phyloP scores from a whole-genome alignment of 2,888 invertebrate species.

The Anticlea derivata region DNA sequence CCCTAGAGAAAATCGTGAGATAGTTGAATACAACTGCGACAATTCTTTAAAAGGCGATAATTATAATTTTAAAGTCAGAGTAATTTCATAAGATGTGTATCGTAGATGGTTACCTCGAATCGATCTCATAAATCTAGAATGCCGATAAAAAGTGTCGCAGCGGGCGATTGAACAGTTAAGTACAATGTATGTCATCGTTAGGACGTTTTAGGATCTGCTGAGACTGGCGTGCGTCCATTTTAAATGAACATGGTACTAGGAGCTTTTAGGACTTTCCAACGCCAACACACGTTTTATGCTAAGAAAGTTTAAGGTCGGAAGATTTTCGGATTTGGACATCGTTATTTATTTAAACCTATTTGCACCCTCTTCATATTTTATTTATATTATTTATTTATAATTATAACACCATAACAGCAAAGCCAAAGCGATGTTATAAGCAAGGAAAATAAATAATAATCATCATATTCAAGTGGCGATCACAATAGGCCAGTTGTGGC shows the following conservation, averaged over 20 bases:
- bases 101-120: constrained; percentile 23
- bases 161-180: constrained; percentile 19
- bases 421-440: no score
- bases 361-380: no score
- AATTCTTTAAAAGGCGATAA: constrained; percentile 16
- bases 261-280: not conserved
- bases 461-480: no score
- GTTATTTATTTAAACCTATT: no score
- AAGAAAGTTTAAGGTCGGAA: no score
- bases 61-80: constrained; percentile 28
- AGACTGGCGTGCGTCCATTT: not conserved
- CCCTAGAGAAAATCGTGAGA: constrained; percentile 11
- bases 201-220: constrained; percentile 6
- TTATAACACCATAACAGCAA: no score
- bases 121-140: constrained; percentile 29
- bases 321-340: no score
- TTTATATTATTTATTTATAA: no score
- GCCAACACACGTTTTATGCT: no score
- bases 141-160: constrained; percentile 17
- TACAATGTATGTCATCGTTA: constrained; percentile 23
- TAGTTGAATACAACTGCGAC: constrained; percentile 12
- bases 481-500: no score
- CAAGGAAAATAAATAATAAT: no score
- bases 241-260: not conserved
- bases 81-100: constrained; percentile 26